Percentiles rank a stretch among this genome's conserved stretches.
These are phyloP conservation scores for Leucophenga maculata DNA, from an alignment of 2,888 invertebrate species.

Conservation along the genomic window DNA sequence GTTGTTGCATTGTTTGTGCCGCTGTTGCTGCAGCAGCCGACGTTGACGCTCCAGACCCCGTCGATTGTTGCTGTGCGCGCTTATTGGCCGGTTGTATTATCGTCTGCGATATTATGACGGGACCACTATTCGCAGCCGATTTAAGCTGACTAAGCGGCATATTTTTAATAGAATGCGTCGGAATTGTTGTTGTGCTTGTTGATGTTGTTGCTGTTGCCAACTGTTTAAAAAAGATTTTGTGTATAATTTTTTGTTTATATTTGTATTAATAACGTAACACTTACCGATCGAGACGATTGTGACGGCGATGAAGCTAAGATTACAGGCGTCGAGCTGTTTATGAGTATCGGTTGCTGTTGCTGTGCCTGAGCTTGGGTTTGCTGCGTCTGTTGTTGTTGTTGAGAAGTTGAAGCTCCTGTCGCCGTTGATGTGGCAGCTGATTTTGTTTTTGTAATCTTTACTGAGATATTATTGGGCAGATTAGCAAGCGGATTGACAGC, in stretches of 20 bases:
- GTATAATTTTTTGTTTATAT: not conserved
- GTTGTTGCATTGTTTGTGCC: conserved; percentile 22
- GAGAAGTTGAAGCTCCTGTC: conserved; percentile 37
- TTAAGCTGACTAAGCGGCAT: conserved; percentile 68
- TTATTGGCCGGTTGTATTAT: conserved; percentile 70
- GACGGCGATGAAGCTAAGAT: conserved; percentile 63
- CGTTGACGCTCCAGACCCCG: conserved; percentile 8
- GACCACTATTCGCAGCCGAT: conserved; percentile 68
- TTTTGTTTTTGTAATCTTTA: conserved; percentile 69
- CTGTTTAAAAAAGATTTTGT: conserved; percentile 44
- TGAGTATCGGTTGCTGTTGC: conserved; percentile 65
- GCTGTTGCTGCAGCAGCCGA: conserved; percentile 2
- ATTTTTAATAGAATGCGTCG: conserved; percentile 68
- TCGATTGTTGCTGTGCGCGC: conserved; percentile 47
- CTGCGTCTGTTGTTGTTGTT: conserved; percentile 39
- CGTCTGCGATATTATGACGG: conserved; percentile 71
- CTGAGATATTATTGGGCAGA: conserved; percentile 70
- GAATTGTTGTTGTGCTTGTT: conserved; percentile 59
- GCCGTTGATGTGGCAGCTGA: conserved; percentile 48
- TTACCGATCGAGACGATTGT: conserved; percentile 58
- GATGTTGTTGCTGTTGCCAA: conserved; percentile 50
- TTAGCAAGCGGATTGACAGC: conserved; percentile 65
- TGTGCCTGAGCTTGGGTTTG: conserved; percentile 47
- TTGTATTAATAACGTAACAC: conserved; percentile 14
- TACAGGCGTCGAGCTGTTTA: conserved; percentile 69